Evolutionary conservation across 2,113 vertebrate species (phyloP), one percentile per base, ranked within the genome.

Genomic region (Cebidichthys violaceus): DNA sequence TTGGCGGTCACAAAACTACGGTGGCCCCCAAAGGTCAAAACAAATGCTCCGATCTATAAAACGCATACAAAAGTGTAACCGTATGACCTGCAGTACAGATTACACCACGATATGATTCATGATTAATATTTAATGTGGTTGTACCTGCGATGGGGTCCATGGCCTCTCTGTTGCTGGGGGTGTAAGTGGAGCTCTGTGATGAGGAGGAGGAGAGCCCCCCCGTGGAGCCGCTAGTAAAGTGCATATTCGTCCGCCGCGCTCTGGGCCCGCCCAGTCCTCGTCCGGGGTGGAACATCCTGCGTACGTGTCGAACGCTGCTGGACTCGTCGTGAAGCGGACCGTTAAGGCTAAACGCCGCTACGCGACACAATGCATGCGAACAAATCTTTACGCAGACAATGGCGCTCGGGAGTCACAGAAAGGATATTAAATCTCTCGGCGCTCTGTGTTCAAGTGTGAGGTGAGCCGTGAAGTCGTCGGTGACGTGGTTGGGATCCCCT

Each of bases 361-460:
- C 22, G 11, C 7, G 37, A 66, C 24, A 62, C 11, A 68, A 8
- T 3, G 10, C 11, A 65, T 10, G 9, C 2, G 39, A 43, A 65
- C 17, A 69, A 17, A 39, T 22, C 0, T 33, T 1, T 22, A 14
- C 17, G 45, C 6, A 10, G 27, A 41, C 9, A 62, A 13, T 20
- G 1, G 47, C 1, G n/a, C n/a, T 4, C n/a, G n/a, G 54, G 24
- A 27, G 54, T 14, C 14, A 17, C 29, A 43, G 39, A 94, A 99
- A 99, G 98, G 98, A 99, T 99, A 99, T 99, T 97, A 99, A 96
- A 96, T 99, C 98, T 97, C 98, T 97, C 94, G 97, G 98, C 92
- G 98, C 97, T 97, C 98, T 97, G 95, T 99, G 98, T 96, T 99
- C 98, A 91, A 99, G 97, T 94, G 98, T 99, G 93, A 99, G 97